Evolutionary conservation across 2,797 vertebrate species (phyloP), one percentile per base, ranked within the genome.

Genomic region (Phoxinus dragarum): DNA sequence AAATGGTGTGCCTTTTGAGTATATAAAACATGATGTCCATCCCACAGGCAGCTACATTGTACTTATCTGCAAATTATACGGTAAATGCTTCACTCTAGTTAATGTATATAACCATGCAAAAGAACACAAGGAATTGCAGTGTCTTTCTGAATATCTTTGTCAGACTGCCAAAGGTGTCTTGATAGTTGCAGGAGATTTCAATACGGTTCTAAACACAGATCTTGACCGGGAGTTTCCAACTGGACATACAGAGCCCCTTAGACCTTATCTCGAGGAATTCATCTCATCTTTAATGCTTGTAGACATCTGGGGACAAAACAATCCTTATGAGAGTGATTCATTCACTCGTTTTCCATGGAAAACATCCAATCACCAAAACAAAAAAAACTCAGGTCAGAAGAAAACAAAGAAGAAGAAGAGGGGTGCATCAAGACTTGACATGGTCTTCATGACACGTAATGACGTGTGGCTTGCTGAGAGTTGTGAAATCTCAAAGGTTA

Each of bases 61-160:
- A 40, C 72, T 86, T 5, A 44, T 56, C 36, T 87, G 75, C 61
- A 23, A 42, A 71, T 16, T 87, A n/a, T 23, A 16, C 0, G 19
- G 17, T 27, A 36, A 68, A 66, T n/a, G 0, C 3, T 80, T 52
- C 5, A 82, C 81, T 23, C 27, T 87, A 11, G 75, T 84, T 21
- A 87, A 73, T 54, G 54, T 84, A 16, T 88, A 82, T 49, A 88
- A 76, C 36, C 79, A 74, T 36, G 14, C 5, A 11, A 19, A 76
- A 36, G 79, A 81, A 42, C 66, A 38, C 49, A 64, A 69, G 1
- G 59, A 69, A 7, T 52, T 74, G 36, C 14, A 34, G 8, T 1
- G 76, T 11, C 74, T 83, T 17, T 40, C 66, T 72, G 38, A 78
- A 6, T 82, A 77, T 77, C 72, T 86, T 5, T n/a, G 3, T 17